Evolutionary conservation across 1,140 invertebrate genomes (phyloP).

Genomic region (Penaeus japonicus): DNA sequence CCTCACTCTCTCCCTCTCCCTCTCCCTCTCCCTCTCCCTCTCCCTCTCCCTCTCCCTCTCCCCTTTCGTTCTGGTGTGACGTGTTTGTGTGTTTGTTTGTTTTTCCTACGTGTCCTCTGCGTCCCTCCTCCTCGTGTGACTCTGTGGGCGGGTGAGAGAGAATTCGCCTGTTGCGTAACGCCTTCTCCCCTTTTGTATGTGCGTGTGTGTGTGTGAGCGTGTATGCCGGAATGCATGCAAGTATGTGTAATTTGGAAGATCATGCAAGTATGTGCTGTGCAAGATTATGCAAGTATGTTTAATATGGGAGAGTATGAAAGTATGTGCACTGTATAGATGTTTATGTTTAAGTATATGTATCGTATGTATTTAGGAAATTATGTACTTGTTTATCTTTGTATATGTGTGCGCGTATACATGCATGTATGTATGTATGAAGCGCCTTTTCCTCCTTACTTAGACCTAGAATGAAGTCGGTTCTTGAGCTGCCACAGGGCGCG

Average conservation of each 20-base stretch:
- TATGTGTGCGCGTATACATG: constrained; percentile 7
- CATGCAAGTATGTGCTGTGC: too few relatives aligned
- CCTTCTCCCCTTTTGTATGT: too few relatives aligned
- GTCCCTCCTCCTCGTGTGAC: neutral
- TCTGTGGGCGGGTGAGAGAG: neutral
- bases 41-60: constrained; percentile 1
- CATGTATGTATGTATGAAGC: neutral
- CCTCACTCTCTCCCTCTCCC: neutral
- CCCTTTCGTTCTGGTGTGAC: neutral
- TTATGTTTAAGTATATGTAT: constrained; percentile 2
- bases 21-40: neutral
- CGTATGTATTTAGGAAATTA: neutral
- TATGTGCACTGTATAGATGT: neutral
- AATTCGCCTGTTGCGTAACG: too few relatives aligned
- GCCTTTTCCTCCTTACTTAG: too few relatives aligned
- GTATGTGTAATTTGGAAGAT: too few relatives aligned
- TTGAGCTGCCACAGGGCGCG: too few relatives aligned
- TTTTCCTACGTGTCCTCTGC: too few relatives aligned
- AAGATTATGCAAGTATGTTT: too few relatives aligned
- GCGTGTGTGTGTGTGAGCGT: too few relatives aligned
- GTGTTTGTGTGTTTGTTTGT: neutral
- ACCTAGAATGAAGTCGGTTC: too few relatives aligned
- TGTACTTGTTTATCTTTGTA: neutral
- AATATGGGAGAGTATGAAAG: too few relatives aligned
- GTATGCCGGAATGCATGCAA: too few relatives aligned